These are phyloP conservation scores for Cyrtonyx montezumae DNA, from an alignment of 2,113 vertebrate species.

Conservation along the genomic window DNA sequence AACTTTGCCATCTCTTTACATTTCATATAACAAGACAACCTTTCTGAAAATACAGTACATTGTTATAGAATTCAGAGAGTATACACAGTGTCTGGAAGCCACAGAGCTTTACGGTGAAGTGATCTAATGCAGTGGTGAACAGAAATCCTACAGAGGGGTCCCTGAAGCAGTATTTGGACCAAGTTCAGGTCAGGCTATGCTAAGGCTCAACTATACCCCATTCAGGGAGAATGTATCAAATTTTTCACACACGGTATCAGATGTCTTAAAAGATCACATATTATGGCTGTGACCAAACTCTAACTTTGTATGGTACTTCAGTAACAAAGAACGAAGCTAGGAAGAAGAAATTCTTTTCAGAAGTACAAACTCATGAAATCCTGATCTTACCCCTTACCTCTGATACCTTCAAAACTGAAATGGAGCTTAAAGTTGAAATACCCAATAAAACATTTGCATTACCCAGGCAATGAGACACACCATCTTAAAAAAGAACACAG, in stretches of 20 bases:
- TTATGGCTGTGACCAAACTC: background rate
- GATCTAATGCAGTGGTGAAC: background rate
- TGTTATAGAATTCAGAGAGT: background rate
- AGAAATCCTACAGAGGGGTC: background rate
- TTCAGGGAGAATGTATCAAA: background rate
- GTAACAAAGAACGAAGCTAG: background rate
- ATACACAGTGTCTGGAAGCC: background rate
- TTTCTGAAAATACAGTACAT: background rate
- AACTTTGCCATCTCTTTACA: background rate
- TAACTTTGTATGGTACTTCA: accelerated
- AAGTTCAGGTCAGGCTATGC: background rate
- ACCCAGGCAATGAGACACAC: background rate
- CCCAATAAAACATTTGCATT: background rate
- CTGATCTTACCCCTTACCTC: background rate
- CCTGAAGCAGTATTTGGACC: background rate
- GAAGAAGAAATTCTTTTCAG: background rate
- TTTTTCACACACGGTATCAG: background rate
- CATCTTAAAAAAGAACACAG: background rate
- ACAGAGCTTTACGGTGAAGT: background rate
- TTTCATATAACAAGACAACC: background rate
- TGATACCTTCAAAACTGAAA: background rate
- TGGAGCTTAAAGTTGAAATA: background rate
- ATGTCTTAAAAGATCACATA: background rate
- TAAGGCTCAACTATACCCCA: background rate
- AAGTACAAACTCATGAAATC: background rate